Evolutionary conservation across 2,113 vertebrate genomes (phyloP).

Genomic region (Rynchops niger): DNA sequence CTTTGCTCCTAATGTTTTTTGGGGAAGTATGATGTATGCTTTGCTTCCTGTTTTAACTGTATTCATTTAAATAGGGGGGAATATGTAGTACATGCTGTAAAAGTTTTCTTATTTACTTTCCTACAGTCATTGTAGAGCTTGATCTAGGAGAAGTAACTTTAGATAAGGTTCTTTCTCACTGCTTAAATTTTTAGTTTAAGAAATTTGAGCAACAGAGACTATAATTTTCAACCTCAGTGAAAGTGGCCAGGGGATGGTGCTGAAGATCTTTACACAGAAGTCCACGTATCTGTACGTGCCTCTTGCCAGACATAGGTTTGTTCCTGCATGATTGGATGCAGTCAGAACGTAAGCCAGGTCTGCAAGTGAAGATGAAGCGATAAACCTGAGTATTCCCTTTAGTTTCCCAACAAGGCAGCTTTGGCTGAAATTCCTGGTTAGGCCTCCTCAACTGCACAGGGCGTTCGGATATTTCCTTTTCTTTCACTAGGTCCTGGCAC

Average conservation of each 20-base stretch:
- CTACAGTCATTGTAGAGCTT: not conserved
- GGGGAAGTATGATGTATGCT: not conserved
- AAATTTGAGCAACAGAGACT: not conserved
- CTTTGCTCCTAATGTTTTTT: not conserved
- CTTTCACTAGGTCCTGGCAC: not conserved
- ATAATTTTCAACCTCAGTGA: not conserved
- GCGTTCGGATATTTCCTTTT: not conserved
- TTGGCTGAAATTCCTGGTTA: not conserved
- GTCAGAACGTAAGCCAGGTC: not conserved
- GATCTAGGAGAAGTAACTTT: not conserved
- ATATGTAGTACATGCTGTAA: not conserved
- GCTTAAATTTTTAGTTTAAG: not conserved
- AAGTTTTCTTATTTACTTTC: not conserved
- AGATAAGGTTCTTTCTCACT: not conserved
- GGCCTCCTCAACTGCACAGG: not conserved
- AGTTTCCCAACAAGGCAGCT: not conserved
- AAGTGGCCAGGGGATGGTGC: not conserved
- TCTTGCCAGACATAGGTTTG: not conserved
- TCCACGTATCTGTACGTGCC: fast-evolving
- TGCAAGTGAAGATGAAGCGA: not conserved
- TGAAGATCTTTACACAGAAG: not conserved
- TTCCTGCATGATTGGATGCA: not conserved
- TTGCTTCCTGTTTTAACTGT: not conserved
- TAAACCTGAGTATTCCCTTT: not conserved
- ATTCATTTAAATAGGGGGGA: not conserved